These are phyloP conservation scores for Drosophila limbata DNA, from an alignment of 2,888 invertebrate species.

Conservation along the genomic window DNA sequence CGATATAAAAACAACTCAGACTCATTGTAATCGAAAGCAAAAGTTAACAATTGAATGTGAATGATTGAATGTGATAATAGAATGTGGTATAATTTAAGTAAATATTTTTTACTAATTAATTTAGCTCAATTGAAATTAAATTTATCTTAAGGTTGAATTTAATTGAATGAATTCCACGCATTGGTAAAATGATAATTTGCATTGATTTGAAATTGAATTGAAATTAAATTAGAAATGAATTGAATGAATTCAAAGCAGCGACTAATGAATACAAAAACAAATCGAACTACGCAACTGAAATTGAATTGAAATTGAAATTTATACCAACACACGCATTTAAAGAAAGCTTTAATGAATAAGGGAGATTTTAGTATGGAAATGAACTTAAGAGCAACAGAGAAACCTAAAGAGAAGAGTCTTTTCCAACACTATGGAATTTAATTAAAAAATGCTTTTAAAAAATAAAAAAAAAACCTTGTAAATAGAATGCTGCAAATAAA, in stretches of 20 bases:
- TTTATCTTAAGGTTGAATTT: constrained; percentile 17
- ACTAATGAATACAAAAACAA: constrained; percentile 2
- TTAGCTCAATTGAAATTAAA: constrained; percentile 3
- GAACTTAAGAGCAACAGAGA: background rate
- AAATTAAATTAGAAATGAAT: constrained; percentile 12
- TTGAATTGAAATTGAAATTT: background rate
- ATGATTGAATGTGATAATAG: constrained; percentile 2
- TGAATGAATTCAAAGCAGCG: constrained; percentile 4
- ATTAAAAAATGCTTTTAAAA: no score
- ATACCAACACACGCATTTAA: background rate
- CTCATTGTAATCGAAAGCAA: background rate
- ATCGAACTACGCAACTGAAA: background rate
- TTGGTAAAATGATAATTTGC: constrained; percentile 16
- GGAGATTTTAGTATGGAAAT: background rate
- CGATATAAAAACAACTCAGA: background rate
- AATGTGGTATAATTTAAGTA: background rate
- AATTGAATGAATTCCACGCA: constrained; percentile 14
- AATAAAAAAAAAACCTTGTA: background rate
- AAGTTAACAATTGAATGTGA: constrained; percentile 3
- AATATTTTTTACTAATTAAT: constrained; percentile 9
- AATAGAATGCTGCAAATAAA: background rate
- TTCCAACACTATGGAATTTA: background rate
- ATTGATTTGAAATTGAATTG: constrained; percentile 11
- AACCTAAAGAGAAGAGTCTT: background rate
- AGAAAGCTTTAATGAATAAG: background rate